Base-by-base conservation (phyloP, 2,797 vertebrate species). In the Zenarchopterus dispar region DNA sequence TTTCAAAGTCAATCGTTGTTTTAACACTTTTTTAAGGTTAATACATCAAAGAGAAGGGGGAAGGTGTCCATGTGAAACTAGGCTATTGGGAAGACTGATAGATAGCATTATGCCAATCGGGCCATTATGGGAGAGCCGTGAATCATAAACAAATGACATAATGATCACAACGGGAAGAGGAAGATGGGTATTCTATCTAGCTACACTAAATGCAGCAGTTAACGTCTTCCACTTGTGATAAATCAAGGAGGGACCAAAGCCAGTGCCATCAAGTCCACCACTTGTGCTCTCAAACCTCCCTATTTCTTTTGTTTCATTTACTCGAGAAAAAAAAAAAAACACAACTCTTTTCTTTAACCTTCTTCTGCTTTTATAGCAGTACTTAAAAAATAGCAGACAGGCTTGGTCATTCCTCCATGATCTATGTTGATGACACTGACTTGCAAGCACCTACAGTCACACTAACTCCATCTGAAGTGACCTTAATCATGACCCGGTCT, bases 81-180 rank as follows among this genome's bases (percentile, higher is more conserved):
- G 80, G 84, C 85, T 81, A 79, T 83, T 70, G 80, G 57, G 75
- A 87, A 85, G 84, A 92, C 81, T 83, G 87, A 92, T 90, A 80
- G 77, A 75, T 75, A 68, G 80, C 72, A 75, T 88, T 78, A 84
- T 56, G 72, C 73, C 86, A 82, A 84, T 81, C 70, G 60, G 78
- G 67, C 81, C 84, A 88, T 91, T 89, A 85, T 56, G 57, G 62
- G 66, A 55, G 70, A 65, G 78, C 81, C 18, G 79, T 81, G 83
- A 84, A 86, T 91, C 88, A 90, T 90, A 89, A 89, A 90, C 89
- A 90, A 89, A 91, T 84, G 86, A 81, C 84, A 83, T 84, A 82
- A 89, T 33, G 73, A 89, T 82, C 78, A 78, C 26, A 28, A 83
- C 78, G 80, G 75, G 77, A 64, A 67, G 75, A 66, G 75, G 73